Base-by-base conservation (phyloP, 2,113 vertebrate genomes). In the Amazona vittata region DNA sequence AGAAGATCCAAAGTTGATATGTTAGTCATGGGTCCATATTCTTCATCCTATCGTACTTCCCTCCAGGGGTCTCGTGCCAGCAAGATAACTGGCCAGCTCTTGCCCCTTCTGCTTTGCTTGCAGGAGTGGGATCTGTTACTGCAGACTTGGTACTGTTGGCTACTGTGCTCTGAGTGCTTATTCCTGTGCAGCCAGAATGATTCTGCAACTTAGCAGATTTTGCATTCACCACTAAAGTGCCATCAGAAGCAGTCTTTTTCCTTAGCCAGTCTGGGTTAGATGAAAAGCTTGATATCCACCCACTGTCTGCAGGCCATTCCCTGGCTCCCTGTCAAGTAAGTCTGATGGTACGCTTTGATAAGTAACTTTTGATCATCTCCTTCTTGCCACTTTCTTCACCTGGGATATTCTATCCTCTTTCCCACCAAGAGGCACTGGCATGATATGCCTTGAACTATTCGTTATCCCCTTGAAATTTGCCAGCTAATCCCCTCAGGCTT, bases 401-500 rank as follows among this genome's bases (percentile, higher is more conserved):
- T 91, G 70, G 8, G 46, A 62, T 71, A 91, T 81, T 73, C 57
- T 71, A 44, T 75, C 47, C 14, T 65, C 39, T 80, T 87, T 39
- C 18, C 67, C n/a, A 57, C 62, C 70, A 76, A 83, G 65, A 65
- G n/a, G 15, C 43, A 82, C 37, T 70, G 33, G 44, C 3, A 2
- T 83, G 15, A 75, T 65, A 52, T 87, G 14, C 69, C 84, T 95
- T 89, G 67, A 91, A 86, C 25, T 75, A 83, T 83, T 95, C 1
- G 7, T 79, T 95, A 84, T 65, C 74, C 62, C 21, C 53, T 84
- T 83, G 83, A 93, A 94, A 84, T 87, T 89, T 91, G 77, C 81
- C 84, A 87, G 65, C 29, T 75, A 68, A 79, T 76, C 4, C 46
- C 95, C 57, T 24, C 70, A 79, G 89, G 86, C 89, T 79, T 3